Base-by-base conservation (phyloP, 2,113 vertebrate species). In the Myrmecophaga tridactyla region DNA sequence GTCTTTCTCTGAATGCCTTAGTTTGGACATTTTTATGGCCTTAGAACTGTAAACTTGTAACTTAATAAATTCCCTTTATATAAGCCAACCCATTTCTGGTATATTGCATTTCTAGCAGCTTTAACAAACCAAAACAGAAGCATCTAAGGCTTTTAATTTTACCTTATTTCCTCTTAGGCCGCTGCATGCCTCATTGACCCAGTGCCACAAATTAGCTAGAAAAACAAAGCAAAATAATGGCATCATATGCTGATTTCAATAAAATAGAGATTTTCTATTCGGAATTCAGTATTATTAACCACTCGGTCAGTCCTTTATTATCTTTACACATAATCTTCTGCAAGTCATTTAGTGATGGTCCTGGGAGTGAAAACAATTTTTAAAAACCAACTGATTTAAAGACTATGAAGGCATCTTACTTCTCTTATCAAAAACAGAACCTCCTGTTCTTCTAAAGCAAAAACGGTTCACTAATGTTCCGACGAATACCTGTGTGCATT, bases 91-190 rank as follows among this genome's bases (percentile, higher is more conserved):
- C n/a, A n/a, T n/a, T n/a, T n/a, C n/a, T n/a, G n/a, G n/a, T n/a
- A n/a, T n/a, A n/a, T n/a, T n/a, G n/a, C n/a, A n/a, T n/a, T n/a
- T n/a, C n/a, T n/a, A n/a, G n/a, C n/a, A n/a, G n/a, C n/a, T n/a
- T n/a, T n/a, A n/a, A n/a, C n/a, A n/a, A n/a, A n/a, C n/a, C n/a
- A n/a, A n/a, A n/a, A n/a, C n/a, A n/a, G n/a, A n/a, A 76, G 90
- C 78, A 21, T 23, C 8, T 60, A 77, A 0, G 27, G 34, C 7
- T 39, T 90, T 85, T 73, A 77, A 62, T 41, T 94, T 97, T 98
- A 99, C 98, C 98, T 98, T 98, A 92, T 97, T 96, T 97, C 97
- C 96, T 95, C 98, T 97, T 83, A 98, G 96, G 96, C 97, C 97
- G 62, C 97, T 91, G 87, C 98, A 99, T 67, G 97, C 95, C 83